These are phyloP conservation scores for Orthonevra nobilis DNA, from an alignment of 2,888 invertebrate species.

Conservation along the genomic window DNA sequence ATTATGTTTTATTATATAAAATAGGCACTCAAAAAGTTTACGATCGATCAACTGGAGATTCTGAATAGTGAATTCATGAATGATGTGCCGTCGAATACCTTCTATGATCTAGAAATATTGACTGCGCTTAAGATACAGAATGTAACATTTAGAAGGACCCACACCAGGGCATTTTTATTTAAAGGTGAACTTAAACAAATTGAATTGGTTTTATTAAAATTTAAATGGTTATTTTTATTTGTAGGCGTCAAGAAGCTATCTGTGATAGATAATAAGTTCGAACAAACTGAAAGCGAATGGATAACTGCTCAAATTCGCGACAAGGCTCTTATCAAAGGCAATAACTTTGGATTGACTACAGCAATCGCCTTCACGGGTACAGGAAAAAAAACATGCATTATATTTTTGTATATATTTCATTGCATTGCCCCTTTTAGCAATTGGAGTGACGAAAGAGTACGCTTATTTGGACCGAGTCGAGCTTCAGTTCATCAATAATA, in stretches of 20 bases:
- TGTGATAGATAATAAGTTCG: slow-evolving; percentile 76
- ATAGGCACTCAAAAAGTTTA: slow-evolving; percentile 89
- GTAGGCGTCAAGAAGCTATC: slow-evolving; percentile 55
- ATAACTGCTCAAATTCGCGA: slow-evolving; percentile 76
- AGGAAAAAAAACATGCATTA: not conserved
- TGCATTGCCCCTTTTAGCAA: slow-evolving; percentile 71
- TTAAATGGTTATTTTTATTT: not conserved
- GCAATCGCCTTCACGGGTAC: slow-evolving; percentile 77
- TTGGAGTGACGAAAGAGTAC: slow-evolving; percentile 75
- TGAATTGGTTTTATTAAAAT: not conserved
- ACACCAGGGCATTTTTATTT: slow-evolving; percentile 86
- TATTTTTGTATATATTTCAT: too few species aligned
- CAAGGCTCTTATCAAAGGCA: slow-evolving; percentile 75
- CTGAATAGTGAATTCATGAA: slow-evolving; percentile 83
- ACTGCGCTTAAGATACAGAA: slow-evolving; percentile 85
- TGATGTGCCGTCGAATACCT: slow-evolving; percentile 85
- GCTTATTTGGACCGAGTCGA: slow-evolving; percentile 74
- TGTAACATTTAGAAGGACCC: slow-evolving; percentile 83
- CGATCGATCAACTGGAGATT: slow-evolving; percentile 84
- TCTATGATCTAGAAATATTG: slow-evolving; percentile 87
- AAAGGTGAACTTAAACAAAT: slow-evolving; percentile 75
- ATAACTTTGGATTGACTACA: slow-evolving; percentile 77
- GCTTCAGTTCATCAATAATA: slow-evolving; percentile 78
- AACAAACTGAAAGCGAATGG: slow-evolving; percentile 78
- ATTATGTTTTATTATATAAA: not conserved